Percentiles rank a stretch among this genome's conserved stretches.
These are phyloP conservation scores for Megalopta genalis DNA, from an alignment of 1,140 invertebrate genomes.

Conservation along the genomic window DNA sequence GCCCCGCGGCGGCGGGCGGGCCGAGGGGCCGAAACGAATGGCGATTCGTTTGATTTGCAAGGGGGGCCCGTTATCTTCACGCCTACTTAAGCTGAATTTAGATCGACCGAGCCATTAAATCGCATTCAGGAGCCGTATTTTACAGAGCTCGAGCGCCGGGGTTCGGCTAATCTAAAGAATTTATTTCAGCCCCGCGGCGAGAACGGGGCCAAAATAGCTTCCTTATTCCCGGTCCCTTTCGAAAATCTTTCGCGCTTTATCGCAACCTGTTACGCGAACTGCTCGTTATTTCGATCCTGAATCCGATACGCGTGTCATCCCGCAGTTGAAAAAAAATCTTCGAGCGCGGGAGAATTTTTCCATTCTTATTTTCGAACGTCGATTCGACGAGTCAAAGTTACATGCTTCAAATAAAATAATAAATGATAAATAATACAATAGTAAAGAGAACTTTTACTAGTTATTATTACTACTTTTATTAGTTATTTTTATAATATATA, in stretches of 20 bases:
- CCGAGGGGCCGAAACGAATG: not conserved
- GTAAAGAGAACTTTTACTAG: no score
- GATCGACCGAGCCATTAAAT: conserved; percentile 16
- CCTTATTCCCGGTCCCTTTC: not conserved
- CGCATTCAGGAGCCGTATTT: conserved; percentile 21
- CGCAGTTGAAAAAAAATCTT: no score
- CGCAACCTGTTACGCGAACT: not conserved
- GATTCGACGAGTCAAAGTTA: no score
- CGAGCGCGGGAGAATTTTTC: no score
- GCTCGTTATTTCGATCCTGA: not conserved
- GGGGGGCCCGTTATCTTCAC: conserved; percentile 4
- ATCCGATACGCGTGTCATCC: not conserved
- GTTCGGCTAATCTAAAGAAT: conserved; percentile 37
- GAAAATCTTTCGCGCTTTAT: conserved; percentile 13
- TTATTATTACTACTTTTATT: no score
- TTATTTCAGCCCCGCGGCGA: conserved; percentile 25
- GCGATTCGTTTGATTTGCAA: conserved; percentile 30
- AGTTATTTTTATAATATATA: no score
- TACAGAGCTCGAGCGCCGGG: not conserved
- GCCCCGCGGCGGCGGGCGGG: no score
- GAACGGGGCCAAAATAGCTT: conserved; percentile 22
- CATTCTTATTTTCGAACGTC: no score
- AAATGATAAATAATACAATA: no score
- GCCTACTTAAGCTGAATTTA: conserved; percentile 32
- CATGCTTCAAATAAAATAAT: no score